These are phyloP conservation scores for Euclidia mi DNA, from an alignment of 2,888 invertebrate species.

Conservation along the genomic window DNA sequence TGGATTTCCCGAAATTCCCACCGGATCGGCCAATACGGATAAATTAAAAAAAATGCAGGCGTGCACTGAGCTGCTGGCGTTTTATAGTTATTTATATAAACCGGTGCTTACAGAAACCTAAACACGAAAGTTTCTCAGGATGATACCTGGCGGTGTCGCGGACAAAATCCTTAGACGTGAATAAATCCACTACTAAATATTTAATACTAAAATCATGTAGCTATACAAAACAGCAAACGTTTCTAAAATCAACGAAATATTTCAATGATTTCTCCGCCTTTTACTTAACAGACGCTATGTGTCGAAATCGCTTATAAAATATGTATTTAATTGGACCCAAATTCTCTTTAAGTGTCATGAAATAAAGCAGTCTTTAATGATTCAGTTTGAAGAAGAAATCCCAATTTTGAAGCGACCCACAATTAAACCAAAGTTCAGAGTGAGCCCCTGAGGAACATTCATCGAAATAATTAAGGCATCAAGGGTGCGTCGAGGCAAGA, in stretches of 20 bases:
- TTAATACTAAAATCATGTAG: too few relatives aligned
- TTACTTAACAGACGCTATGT: not conserved
- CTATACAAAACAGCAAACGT: too few relatives aligned
- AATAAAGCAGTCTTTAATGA: conserved; percentile 8
- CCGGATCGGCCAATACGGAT: too few relatives aligned
- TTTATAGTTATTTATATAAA: too few relatives aligned
- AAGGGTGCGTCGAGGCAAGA: conserved; percentile 47
- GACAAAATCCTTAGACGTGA: too few relatives aligned
- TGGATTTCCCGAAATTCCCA: too few relatives aligned
- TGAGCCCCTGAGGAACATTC: conserved; percentile 36
- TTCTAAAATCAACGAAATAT: not conserved
- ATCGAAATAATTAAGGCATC: conserved; percentile 50
- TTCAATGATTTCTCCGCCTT: not conserved
- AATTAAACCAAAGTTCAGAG: conserved; percentile 19
- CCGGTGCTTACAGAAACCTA: too few relatives aligned
- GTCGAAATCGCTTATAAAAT: not conserved
- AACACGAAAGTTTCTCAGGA: too few relatives aligned
- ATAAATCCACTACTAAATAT: too few relatives aligned
- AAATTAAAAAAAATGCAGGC: too few relatives aligned
- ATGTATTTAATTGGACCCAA: conserved; percentile 9
- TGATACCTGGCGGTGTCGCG: too few relatives aligned
- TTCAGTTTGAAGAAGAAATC: conserved; percentile 15
- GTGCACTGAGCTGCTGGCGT: too few relatives aligned
- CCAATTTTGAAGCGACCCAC: conserved; percentile 14
- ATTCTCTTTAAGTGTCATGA: conserved; percentile 8